These are phyloP conservation scores for Muscina levida DNA, from an alignment of 2,888 invertebrate species.

Conservation along the genomic window DNA sequence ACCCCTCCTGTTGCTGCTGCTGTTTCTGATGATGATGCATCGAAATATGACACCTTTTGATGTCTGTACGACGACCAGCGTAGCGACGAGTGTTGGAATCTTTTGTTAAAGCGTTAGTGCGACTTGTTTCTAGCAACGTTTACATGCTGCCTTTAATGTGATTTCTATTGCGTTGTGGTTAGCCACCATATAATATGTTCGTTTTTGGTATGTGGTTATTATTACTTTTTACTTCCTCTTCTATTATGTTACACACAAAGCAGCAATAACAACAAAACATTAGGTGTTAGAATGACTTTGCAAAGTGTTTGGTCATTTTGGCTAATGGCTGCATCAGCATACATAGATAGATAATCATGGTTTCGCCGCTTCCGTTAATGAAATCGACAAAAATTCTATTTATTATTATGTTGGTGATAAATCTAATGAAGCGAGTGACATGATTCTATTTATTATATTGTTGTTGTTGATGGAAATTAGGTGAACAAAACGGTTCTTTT, in stretches of 20 bases:
- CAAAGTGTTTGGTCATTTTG: too few species aligned
- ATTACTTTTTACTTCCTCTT: constrained; percentile 2
- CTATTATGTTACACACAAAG: background rate
- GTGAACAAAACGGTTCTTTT: too few species aligned
- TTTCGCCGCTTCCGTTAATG: too few species aligned
- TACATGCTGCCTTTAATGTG: too few species aligned
- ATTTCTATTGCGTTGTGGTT: background rate
- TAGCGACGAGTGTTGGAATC: background rate
- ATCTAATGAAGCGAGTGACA: too few species aligned
- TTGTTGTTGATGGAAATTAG: too few species aligned
- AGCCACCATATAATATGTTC: background rate
- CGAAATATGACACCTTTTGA: background rate
- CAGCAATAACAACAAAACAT: background rate
- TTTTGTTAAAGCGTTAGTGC: background rate
- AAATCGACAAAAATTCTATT: too few species aligned
- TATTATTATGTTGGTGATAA: too few species aligned
- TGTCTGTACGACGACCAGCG: background rate
- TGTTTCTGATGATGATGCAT: constrained; percentile 3
- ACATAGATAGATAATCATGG: too few species aligned
- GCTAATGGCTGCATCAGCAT: too few species aligned
- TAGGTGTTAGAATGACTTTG: constrained; percentile 31
- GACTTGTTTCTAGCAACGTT: background rate
- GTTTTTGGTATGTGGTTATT: background rate
- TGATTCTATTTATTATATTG: too few species aligned
- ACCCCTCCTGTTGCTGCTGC: too few species aligned